Evolutionary conservation across 2,113 vertebrate genomes (phyloP).

Genomic region (Clupea harengus): DNA sequence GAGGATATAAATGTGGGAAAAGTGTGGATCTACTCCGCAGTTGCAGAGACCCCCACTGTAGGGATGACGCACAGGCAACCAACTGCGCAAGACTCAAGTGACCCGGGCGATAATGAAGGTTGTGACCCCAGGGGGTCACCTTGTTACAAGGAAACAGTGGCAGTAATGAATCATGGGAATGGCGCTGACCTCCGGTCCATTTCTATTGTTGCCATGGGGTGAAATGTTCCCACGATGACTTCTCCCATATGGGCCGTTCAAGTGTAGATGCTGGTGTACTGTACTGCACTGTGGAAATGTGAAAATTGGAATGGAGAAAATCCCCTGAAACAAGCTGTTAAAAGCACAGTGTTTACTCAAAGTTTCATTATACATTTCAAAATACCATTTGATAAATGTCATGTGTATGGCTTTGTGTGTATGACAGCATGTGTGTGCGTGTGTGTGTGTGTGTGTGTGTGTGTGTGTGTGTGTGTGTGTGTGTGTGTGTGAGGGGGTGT

Average conservation of each 20-base stretch:
- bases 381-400: not conserved
- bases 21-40: not conserved
- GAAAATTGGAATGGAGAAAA: not conserved
- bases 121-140: slow-evolving; percentile 18
- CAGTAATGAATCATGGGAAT: not conserved
- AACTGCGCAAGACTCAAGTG: slow-evolving; percentile 14
- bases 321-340: not conserved
- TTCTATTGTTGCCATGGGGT: not conserved
- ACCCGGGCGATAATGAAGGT: slow-evolving; percentile 5
- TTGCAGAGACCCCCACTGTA: not conserved
- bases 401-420: not conserved
- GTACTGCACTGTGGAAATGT: not conserved
- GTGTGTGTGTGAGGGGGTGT: not conserved
- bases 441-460: not conserved
- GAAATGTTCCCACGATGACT: not conserved
- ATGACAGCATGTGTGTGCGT: not conserved
- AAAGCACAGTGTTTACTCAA: not conserved
- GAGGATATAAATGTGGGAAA: not conserved
- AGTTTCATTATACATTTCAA: not conserved
- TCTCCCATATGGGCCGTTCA: not conserved
- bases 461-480: not conserved
- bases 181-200: not conserved
- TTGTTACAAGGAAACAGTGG: not conserved
- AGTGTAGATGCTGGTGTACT: not conserved
- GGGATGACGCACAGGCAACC: slow-evolving; percentile 25